Conservation (phyloP, 2,888 invertebrate genomes). For the Luffia ferchaultella region DNA sequence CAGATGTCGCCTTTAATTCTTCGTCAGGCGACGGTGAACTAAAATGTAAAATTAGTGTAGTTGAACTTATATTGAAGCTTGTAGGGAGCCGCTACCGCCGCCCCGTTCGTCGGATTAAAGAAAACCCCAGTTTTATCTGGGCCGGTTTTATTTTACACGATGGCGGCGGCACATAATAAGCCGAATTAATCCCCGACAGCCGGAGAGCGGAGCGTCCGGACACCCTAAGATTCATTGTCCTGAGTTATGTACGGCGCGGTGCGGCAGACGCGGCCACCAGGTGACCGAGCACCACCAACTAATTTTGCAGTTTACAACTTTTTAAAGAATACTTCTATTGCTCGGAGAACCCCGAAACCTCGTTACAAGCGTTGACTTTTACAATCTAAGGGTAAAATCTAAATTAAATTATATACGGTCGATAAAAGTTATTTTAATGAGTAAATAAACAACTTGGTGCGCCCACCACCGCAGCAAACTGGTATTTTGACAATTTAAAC, state of each 20-base stretch:
- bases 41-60: too few species aligned
- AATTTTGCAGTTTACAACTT: constrained; percentile 14
- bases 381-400: too few species aligned
- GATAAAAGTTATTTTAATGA: neutral
- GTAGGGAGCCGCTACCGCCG: neutral
- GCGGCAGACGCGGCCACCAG: constrained; percentile 6
- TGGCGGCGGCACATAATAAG: constrained; percentile 26
- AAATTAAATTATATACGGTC: neutral
- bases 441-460: neutral
- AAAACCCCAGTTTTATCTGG: constrained; percentile 8
- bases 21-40: too few species aligned
- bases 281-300: constrained; percentile 17
- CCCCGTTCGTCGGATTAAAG: constrained; percentile 1
- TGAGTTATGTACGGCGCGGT: constrained; percentile 6
- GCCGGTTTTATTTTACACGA: constrained; percentile 22
- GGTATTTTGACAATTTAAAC: too few species aligned
- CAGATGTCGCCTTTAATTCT: too few species aligned
- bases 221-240: constrained; percentile 7
- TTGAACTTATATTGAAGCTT: too few species aligned
- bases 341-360: neutral
- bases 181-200: constrained; percentile 26
- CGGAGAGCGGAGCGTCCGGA: neutral
- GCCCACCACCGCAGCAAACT: too few species aligned
- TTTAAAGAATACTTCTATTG: constrained; percentile 8
- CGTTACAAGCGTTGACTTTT: neutral